Base-by-base conservation (phyloP, 2,797 vertebrate genomes). In the Adrianichthys oophorus region DNA sequence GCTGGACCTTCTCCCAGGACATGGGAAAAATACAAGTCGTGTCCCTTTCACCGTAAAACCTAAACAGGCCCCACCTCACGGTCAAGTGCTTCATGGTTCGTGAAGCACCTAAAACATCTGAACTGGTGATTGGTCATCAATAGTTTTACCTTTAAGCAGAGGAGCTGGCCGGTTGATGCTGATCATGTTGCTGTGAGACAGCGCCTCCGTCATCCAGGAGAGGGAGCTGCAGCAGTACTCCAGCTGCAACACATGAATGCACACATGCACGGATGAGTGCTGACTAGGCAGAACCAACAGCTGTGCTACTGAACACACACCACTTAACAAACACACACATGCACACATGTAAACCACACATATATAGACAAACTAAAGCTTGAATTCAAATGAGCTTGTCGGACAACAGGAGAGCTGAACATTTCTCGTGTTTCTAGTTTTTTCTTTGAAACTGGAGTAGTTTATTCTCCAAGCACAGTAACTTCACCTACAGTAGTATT, bases 211-310 rank as follows among this genome's bases (percentile, higher is more conserved):
- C 76, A 95, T 86, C 94, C 93, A 95, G 59, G 66, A 82, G 78
- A 96, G 89, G 70, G 93, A 86, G 2, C 72, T 91, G 66, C 87
- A 89, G 71, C 94, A 95, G 61, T 92, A 92, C 51, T 93, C 92
- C 78, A 95, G 45, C 94, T 96, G 72, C 3, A 47, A 37, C 18
- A 62, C 7, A 77, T 40, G 51, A 0, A n/a, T 6, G 42, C 1
- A 59, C 19, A 68, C 32, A 52, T 10, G 76, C 19, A 55, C 26
- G 18, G 52, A 62, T 41, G 44, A 80, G 55, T 72, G 82, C 76
- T 87, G 83, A 87, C 61, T 59, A 62, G 58, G 73, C 80, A 85
- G 50, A 65, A 45, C 4, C n/a, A 40, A 86, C 84, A 85, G 82
- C 82, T 84, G 79, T 77, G 79, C 32, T 29, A 6, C 26, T 29